These are phyloP conservation scores for Cephus pulcher DNA, from an alignment of 2,888 invertebrate genomes.

Conservation along the genomic window DNA sequence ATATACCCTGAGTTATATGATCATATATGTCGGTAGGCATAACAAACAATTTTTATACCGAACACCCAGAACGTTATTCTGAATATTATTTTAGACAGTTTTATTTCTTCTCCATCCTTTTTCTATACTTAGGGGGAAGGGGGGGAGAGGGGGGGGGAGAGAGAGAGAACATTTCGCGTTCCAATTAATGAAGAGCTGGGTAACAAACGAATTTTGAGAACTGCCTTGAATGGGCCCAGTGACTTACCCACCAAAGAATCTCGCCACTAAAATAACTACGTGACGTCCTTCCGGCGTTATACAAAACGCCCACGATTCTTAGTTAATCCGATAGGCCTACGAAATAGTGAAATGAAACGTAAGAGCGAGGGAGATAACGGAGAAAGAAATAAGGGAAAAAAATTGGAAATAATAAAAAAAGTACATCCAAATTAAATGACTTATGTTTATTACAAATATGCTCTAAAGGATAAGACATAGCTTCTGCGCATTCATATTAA, in stretches of 20 bases:
- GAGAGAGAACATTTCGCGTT: background rate
- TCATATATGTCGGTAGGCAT: too few species aligned
- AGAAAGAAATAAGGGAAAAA: background rate
- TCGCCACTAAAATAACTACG: conserved; percentile 1
- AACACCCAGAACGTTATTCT: too few species aligned
- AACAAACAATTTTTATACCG: too few species aligned
- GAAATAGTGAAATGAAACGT: background rate
- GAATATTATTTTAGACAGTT: too few species aligned
- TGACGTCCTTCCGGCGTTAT: conserved; percentile 5
- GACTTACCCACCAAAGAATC: background rate
- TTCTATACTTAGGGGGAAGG: too few species aligned
- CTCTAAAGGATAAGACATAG: too few species aligned
- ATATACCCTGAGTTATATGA: too few species aligned
- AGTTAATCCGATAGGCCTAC: background rate
- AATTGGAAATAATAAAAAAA: background rate
- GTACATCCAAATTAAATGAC: background rate
- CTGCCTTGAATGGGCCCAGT: background rate
- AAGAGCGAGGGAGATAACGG: background rate
- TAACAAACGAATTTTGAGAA: background rate
- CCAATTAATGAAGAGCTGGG: background rate
- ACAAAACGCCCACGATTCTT: background rate
- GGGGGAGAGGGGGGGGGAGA: too few species aligned
- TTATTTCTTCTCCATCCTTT: too few species aligned
- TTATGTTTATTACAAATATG: background rate
- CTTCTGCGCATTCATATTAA: background rate